Conservation (phyloP, 2,888 invertebrate species). For the Brachypalpus laphriformis region DNA sequence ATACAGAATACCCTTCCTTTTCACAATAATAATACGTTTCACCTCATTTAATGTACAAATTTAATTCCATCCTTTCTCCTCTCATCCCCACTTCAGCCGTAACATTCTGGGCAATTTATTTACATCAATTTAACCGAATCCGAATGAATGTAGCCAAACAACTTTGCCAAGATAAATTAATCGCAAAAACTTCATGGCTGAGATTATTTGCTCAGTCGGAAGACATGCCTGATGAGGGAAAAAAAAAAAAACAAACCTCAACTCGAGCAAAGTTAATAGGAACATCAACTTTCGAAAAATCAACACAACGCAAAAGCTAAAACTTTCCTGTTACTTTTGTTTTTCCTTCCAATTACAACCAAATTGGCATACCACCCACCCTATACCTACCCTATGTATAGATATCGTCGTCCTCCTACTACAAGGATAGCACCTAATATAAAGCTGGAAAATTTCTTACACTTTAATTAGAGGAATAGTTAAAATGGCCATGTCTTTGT, state of each 20-base stretch:
- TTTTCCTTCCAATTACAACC: constrained; percentile 19
- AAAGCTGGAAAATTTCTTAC: not conserved
- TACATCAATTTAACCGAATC: constrained; percentile 7
- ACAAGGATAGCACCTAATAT: constrained; percentile 37
- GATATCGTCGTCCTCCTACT: constrained; percentile 23
- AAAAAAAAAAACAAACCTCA: not conserved
- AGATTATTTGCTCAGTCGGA: constrained; percentile 27
- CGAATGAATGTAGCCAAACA: not conserved
- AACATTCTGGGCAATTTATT: not conserved
- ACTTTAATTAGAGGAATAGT: constrained; percentile 53
- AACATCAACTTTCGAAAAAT: constrained; percentile 50
- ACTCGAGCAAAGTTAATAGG: constrained; percentile 31
- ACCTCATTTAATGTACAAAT: constrained; percentile 27
- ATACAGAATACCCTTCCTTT: not conserved
- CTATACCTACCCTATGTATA: not conserved
- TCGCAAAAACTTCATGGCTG: constrained; percentile 13
- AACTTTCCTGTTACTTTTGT: constrained; percentile 13
- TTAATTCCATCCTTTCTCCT: constrained; percentile 3
- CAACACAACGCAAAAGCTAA: constrained; percentile 22
- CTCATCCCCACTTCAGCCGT: not conserved
- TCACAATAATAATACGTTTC: not conserved
- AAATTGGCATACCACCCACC: not conserved
- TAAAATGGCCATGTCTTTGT: constrained; percentile 29
- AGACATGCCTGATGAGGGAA: not conserved
- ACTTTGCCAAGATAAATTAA: constrained; percentile 22